Conservation (phyloP, 2,888 invertebrate species). For the Eristalis arbustorum region DNA sequence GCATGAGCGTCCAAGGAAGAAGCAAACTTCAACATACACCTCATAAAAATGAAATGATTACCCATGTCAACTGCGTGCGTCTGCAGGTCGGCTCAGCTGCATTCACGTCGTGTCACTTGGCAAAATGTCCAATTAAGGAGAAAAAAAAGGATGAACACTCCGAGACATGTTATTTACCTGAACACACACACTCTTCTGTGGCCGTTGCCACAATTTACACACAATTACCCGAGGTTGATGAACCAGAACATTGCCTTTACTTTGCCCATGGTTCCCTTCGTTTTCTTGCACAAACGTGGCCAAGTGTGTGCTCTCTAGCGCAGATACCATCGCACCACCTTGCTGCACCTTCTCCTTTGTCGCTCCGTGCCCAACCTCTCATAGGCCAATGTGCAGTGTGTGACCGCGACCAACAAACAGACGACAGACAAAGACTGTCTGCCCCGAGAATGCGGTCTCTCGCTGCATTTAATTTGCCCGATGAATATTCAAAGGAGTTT, state of each 20-base stretch:
- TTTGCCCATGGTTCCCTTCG: conserved; percentile 24
- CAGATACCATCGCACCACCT: conserved; percentile 25
- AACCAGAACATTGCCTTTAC: conserved; percentile 47
- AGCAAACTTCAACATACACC: neutral
- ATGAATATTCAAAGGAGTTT: conserved; percentile 58
- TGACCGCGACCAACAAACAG: neutral
- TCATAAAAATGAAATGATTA: neutral
- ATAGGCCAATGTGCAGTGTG: neutral
- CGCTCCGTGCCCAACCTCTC: neutral
- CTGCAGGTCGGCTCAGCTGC: neutral
- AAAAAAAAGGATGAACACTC: neutral
- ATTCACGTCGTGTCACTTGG: neutral
- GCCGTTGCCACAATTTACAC: conserved; percentile 39
- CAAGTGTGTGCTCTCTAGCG: conserved; percentile 55
- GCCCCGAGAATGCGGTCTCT: conserved; percentile 5
- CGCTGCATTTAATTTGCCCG: conserved; percentile 54
- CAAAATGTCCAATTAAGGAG: neutral
- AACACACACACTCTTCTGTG: neutral
- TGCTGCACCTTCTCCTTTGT: conserved; percentile 11
- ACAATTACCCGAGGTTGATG: conserved; percentile 58
- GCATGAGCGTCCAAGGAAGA: neutral
- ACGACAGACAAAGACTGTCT: conserved; percentile 19
- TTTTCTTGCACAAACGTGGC: conserved; percentile 46
- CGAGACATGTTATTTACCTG: neutral
- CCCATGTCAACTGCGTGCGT: neutral